These are phyloP conservation scores for Ciconia boyciana DNA, from an alignment of 2,113 vertebrate genomes.

Conservation along the genomic window DNA sequence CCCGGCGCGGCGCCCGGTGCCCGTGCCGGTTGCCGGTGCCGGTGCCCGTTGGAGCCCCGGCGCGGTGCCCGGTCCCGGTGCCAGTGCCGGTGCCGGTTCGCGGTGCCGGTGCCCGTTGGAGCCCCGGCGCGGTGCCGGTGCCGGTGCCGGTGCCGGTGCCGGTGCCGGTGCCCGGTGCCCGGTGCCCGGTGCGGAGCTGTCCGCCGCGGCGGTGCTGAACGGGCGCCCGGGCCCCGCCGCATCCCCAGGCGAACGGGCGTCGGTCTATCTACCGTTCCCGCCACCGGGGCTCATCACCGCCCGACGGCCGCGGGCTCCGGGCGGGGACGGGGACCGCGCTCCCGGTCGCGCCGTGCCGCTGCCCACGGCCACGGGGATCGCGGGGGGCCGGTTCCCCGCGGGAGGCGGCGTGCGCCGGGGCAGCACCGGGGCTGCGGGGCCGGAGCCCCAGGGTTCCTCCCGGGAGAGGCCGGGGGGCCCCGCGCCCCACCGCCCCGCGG, in stretches of 20 bases:
- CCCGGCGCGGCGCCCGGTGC: background rate
- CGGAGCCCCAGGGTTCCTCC: background rate
- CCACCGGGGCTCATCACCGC: background rate
- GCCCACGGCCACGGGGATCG: background rate
- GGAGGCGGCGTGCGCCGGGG: background rate
- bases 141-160: no score
- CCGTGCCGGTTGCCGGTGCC: background rate
- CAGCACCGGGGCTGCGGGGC: background rate
- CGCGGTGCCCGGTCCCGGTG: background rate
- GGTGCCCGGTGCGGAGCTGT: conserved; percentile 25
- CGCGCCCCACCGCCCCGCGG: no score
- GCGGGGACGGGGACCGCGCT: background rate
- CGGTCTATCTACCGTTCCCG: background rate
- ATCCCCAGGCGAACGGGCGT: background rate
- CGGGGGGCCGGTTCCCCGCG: background rate
- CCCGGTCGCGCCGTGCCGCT: background rate
- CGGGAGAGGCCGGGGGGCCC: background rate
- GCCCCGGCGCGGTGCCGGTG: no score
- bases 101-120: background rate
- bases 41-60: background rate
- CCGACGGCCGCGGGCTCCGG: background rate
- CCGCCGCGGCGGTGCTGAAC: background rate
- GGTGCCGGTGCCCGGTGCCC: background rate
- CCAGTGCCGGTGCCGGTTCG: background rate
- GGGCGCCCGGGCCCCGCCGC: background rate